Evolutionary conservation across 2,888 invertebrate species (phyloP).

Genomic region (Ennomos fuscantarius): DNA sequence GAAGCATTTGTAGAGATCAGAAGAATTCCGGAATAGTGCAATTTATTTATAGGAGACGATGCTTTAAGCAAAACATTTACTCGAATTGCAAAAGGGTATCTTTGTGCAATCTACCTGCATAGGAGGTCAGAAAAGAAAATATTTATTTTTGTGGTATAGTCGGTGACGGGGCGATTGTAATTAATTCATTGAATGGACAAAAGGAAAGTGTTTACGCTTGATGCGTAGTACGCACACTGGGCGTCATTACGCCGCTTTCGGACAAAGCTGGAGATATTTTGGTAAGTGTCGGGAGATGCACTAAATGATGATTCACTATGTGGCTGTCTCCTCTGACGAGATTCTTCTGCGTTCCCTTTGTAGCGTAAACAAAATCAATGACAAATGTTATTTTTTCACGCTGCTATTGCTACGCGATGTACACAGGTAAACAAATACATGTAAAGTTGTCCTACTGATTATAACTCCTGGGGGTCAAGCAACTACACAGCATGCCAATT

Average conservation of each 20-base stretch:
- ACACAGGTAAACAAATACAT: conserved; percentile 33
- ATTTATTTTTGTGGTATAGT: conserved; percentile 72
- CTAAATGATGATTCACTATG: conserved; percentile 71
- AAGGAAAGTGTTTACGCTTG: conserved; percentile 61
- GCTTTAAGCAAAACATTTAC: conserved; percentile 58
- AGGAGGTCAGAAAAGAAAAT: conserved; percentile 69
- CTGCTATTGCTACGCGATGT: conserved; percentile 20
- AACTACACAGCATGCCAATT: conserved; percentile 1
- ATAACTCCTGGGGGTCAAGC: not conserved
- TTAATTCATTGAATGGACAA: conserved; percentile 65
- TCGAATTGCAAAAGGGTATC: conserved; percentile 61
- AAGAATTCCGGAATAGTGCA: conserved; percentile 73
- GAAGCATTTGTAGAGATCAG: conserved; percentile 63
- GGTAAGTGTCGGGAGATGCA: conserved; percentile 69
- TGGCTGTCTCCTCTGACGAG: conserved; percentile 43
- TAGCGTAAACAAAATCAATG: conserved; percentile 28
- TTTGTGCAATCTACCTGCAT: conserved; percentile 81
- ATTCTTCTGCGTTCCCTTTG: conserved; percentile 34
- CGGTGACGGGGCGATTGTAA: conserved; percentile 64
- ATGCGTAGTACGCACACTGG: conserved; percentile 64
- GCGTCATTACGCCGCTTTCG: conserved; percentile 58
- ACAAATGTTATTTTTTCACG: conserved; percentile 18
- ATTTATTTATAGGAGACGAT: conserved; percentile 62
- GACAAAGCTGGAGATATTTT: conserved; percentile 64
- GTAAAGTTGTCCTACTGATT: conserved; percentile 7